Evolutionary conservation across 2,888 invertebrate genomes (phyloP).

Genomic region (Taphrorychus bicolor): DNA sequence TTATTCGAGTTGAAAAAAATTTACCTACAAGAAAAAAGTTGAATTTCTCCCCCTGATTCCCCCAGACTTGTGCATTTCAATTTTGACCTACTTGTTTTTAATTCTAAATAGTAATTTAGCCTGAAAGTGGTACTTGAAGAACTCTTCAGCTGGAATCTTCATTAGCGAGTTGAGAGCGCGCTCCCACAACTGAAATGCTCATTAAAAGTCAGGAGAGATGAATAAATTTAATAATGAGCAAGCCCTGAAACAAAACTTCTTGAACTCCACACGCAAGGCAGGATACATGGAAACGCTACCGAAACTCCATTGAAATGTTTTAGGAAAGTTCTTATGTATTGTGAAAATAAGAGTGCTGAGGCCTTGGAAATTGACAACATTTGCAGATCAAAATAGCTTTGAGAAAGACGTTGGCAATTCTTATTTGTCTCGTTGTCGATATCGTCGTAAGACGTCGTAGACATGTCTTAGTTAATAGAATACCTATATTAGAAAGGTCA

Average conservation of each 20-base stretch:
- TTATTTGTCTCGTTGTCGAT: too few species aligned
- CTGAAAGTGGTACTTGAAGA: neutral
- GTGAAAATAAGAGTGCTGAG: too few species aligned
- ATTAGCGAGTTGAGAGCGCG: slow-evolving; percentile 3
- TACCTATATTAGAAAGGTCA: too few species aligned
- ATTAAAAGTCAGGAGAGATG: slow-evolving; percentile 3
- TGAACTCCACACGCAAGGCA: neutral
- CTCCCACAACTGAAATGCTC: neutral
- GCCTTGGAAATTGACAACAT: too few species aligned
- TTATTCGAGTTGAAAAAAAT: slow-evolving; percentile 1
- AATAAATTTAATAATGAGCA: slow-evolving; percentile 3
- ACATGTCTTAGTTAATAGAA: too few species aligned
- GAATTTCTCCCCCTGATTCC: neutral
- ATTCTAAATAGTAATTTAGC: neutral
- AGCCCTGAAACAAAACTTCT: neutral
- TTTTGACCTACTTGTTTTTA: neutral
- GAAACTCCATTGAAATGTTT: too few species aligned
- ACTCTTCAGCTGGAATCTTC: slow-evolving; percentile 1
- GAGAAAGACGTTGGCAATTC: too few species aligned
- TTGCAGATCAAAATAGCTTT: too few species aligned
- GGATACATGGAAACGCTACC: neutral
- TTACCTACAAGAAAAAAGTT: neutral
- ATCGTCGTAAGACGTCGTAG: too few species aligned
- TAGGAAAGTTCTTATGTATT: too few species aligned
- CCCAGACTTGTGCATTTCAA: neutral